A percentile compares a stretch with the other conserved stretches of the same genome.
These are phyloP conservation scores for Catocala sponsa DNA, from an alignment of 2,888 invertebrate genomes.

Conservation along the genomic window DNA sequence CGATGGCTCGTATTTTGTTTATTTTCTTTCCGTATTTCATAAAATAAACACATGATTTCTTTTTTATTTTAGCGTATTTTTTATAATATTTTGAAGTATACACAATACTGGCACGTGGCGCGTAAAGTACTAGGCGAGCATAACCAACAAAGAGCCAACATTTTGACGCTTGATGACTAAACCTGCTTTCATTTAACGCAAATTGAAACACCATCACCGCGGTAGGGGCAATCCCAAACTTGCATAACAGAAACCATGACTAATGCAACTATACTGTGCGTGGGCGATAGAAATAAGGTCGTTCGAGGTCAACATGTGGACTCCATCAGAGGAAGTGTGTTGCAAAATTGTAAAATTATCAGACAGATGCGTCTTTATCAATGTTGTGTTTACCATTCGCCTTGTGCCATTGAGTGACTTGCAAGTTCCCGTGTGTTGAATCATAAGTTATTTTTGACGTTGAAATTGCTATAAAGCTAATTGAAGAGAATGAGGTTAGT, in stretches of 20 bases:
- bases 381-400: slow-evolving; percentile 2
- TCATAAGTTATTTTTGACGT: slow-evolving; percentile 19
- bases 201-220: slow-evolving; percentile 40
- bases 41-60: no score
- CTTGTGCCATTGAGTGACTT: slow-evolving; percentile 17
- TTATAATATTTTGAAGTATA: background rate
- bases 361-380: slow-evolving; percentile 9
- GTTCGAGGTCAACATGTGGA: slow-evolving; percentile 67
- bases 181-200: slow-evolving; percentile 20
- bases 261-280: slow-evolving; percentile 63
- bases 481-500: slow-evolving; percentile 12
- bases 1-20: no score
- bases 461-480: slow-evolving; percentile 10
- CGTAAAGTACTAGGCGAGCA: slow-evolving; percentile 25
- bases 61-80: background rate
- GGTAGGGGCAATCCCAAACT: slow-evolving; percentile 68
- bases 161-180: slow-evolving; percentile 19
- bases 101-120: background rate
- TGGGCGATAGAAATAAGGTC: slow-evolving; percentile 67
- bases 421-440: slow-evolving; percentile 19
- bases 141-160: slow-evolving; percentile 21
- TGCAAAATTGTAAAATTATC: slow-evolving; percentile 38
- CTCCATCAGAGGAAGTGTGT: slow-evolving; percentile 49
- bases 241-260: slow-evolving; percentile 68
- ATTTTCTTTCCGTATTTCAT: no score